phyloP scores from a whole-genome alignment of 2,797 vertebrate genomes.

The Spondyliosoma cantharus region DNA sequence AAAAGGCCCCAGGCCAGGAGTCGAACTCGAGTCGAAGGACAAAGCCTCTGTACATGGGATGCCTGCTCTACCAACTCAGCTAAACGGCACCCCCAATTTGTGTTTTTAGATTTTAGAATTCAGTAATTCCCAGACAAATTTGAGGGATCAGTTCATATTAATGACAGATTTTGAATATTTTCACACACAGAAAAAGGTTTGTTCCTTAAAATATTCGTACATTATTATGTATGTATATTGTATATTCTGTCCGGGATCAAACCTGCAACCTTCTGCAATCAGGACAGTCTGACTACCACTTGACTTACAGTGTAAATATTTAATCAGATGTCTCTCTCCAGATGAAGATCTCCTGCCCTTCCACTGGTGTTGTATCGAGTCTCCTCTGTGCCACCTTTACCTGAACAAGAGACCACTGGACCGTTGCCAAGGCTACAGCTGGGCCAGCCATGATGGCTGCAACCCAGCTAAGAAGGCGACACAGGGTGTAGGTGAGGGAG shows the following conservation, averaged over 20 bases:
- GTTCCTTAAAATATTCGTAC: not conserved
- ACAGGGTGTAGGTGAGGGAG: slow-evolving; percentile 82
- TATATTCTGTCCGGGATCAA: not conserved
- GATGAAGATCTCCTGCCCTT: slow-evolving; percentile 87
- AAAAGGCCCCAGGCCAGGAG: too few species aligned
- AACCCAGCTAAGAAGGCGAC: slow-evolving; percentile 58
- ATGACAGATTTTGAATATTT: not conserved
- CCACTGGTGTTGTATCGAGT: slow-evolving; percentile 87
- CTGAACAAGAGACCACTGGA: slow-evolving; percentile 84
- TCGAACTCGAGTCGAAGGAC: too few species aligned
- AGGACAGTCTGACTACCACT: not conserved
- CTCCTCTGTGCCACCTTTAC: slow-evolving; percentile 83
- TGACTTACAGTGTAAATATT: not conserved
- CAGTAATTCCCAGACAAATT: not conserved
- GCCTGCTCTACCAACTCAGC: too few species aligned
- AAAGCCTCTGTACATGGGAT: too few species aligned
- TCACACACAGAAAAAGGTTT: not conserved
- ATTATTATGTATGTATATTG: too few species aligned
- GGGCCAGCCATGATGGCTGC: slow-evolving; percentile 51
- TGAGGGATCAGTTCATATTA: not conserved
- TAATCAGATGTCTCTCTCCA: slow-evolving; percentile 50
- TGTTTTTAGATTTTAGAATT: not conserved
- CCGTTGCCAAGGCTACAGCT: slow-evolving; percentile 83
- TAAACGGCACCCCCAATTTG: too few species aligned
- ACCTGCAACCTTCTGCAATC: not conserved